phyloP scores from a whole-genome alignment of 2,888 invertebrate species.

The Ypsolopha sequella region DNA sequence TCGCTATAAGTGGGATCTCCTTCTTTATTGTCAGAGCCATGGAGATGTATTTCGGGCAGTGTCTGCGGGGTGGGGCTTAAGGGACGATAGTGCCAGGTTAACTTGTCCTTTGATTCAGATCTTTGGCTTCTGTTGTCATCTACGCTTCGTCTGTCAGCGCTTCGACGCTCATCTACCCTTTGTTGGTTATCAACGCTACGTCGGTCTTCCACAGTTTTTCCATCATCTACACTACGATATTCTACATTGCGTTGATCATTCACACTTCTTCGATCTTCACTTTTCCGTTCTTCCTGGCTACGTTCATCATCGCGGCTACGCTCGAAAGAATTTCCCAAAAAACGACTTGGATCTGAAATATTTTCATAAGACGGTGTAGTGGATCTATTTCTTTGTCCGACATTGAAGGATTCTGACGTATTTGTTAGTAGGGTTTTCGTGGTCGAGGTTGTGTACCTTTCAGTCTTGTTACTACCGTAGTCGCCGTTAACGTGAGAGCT shows the following conservation, averaged over 20 bases:
- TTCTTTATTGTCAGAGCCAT: conserved; percentile 63
- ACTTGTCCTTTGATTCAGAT: conserved; percentile 38
- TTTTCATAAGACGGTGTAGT: conserved; percentile 47
- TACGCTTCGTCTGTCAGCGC: conserved; percentile 7
- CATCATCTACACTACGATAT: too few relatives aligned
- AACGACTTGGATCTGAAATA: conserved; percentile 37
- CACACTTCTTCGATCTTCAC: not conserved
- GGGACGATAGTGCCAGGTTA: conserved; percentile 60
- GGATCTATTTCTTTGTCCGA: conserved; percentile 53
- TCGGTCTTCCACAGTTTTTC: too few relatives aligned
- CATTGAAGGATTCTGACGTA: conserved; percentile 50
- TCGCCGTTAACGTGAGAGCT: conserved; percentile 42
- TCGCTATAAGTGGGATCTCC: conserved; percentile 44
- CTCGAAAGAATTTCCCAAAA: conserved; percentile 36
- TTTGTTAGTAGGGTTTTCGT: conserved; percentile 54
- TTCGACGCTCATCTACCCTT: conserved; percentile 20
- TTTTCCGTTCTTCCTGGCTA: not conserved
- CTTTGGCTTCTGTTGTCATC: conserved; percentile 13
- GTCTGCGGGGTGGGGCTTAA: conserved; percentile 41
- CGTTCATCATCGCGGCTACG: conserved; percentile 10
- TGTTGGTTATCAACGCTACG: too few relatives aligned
- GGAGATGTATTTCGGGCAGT: conserved; percentile 61
- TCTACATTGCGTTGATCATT: not conserved
- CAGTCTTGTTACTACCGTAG: conserved; percentile 35
- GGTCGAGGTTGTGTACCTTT: conserved; percentile 56